Percentiles rank a stretch among this genome's conserved stretches.
Conservation (phyloP, 2,888 invertebrate genomes). For the Scelioninae gen. 1 region DNA sequence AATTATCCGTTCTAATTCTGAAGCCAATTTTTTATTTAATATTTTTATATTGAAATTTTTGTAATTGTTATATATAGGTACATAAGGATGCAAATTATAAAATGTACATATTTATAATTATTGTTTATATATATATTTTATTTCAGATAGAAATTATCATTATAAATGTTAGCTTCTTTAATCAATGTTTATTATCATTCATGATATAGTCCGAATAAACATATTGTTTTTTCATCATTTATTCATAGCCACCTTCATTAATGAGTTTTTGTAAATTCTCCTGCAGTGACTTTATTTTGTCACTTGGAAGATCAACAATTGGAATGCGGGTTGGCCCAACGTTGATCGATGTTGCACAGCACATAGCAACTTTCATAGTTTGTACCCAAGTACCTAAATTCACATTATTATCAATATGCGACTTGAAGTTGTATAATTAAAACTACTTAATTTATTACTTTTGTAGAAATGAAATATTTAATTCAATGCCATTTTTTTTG, state of each 20-base stretch:
- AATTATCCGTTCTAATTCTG: too few species aligned
- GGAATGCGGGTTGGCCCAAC: conserved; percentile 88
- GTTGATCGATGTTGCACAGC: conserved; percentile 86
- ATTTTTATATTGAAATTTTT: too few species aligned
- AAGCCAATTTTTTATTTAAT: too few species aligned
- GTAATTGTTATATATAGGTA: too few species aligned
- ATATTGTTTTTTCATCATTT: conserved; percentile 12
- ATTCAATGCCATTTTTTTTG: background rate
- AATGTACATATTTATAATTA: background rate
- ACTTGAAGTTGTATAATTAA: too few species aligned
- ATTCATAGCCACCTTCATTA: conserved; percentile 50
- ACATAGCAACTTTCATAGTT: conserved; percentile 89
- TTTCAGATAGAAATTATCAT: conserved; percentile 6
- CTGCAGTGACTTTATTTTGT: conserved; percentile 82
- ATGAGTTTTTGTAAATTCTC: conserved; percentile 75
- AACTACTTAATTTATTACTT: too few species aligned
- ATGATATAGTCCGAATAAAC: background rate
- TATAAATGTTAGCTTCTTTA: conserved; percentile 2
- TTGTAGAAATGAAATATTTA: too few species aligned
- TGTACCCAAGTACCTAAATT: conserved; percentile 88
- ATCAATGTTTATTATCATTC: background rate
- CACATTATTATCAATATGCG: too few species aligned
- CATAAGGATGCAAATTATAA: too few species aligned
- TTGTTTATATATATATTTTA: conserved; percentile 3
- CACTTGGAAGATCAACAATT: conserved; percentile 84